phyloP scores from a whole-genome alignment of 2,113 vertebrate species.

The Rhinopomastus cyanomelas region DNA sequence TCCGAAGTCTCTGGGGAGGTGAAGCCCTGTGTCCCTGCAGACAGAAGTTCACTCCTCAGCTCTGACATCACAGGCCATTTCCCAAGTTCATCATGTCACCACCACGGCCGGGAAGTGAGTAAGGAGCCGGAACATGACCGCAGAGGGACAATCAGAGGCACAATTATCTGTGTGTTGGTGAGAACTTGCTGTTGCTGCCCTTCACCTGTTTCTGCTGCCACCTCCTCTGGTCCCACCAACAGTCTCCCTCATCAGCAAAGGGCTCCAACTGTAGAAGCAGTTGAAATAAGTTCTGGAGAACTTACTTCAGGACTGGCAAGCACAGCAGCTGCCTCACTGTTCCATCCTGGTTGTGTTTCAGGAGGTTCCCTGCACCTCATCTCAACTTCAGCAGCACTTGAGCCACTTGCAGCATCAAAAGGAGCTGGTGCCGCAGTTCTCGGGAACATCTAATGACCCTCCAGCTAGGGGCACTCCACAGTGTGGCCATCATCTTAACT shows the following conservation, averaged over 20 bases:
- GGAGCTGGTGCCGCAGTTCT: background rate
- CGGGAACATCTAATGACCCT: background rate
- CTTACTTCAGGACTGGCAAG: background rate
- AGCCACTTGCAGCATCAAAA: background rate
- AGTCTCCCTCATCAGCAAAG: background rate
- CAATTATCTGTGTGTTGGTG: background rate
- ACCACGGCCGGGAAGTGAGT: background rate
- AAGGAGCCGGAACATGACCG: background rate
- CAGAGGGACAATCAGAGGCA: background rate
- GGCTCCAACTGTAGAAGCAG: background rate
- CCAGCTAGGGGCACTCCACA: accelerated
- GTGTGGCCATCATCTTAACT: too few species aligned
- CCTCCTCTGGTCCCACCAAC: background rate
- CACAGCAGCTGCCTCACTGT: background rate
- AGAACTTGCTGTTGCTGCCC: background rate
- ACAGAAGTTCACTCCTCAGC: background rate
- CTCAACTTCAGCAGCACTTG: background rate
- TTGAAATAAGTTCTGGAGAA: background rate
- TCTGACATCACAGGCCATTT: background rate
- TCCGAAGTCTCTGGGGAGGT: background rate
- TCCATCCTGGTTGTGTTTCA: background rate
- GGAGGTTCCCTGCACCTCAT: background rate
- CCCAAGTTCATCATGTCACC: background rate
- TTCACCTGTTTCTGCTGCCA: background rate
- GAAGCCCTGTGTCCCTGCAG: background rate